Percentiles rank a stretch among this genome's conserved stretches.
These are phyloP conservation scores for Pseudomyrmex pallidus DNA, from an alignment of 1,140 invertebrate species.

Conservation along the genomic window DNA sequence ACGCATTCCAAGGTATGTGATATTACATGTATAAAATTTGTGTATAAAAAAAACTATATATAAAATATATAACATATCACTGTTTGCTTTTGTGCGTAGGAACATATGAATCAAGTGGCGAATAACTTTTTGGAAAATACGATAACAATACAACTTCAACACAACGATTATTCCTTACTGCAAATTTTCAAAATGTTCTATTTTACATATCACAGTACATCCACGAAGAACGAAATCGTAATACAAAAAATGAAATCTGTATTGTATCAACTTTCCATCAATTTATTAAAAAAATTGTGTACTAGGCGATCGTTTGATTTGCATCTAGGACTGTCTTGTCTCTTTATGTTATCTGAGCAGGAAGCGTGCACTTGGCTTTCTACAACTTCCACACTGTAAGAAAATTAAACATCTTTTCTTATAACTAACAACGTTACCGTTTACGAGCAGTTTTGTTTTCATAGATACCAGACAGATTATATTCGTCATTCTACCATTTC, in stretches of 20 bases:
- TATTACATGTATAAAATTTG: not conserved
- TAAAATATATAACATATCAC: not conserved
- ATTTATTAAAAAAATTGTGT: constrained; percentile 77
- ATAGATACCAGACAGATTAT: constrained; percentile 70
- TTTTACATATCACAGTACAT: constrained; percentile 50
- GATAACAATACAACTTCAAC: constrained; percentile 65
- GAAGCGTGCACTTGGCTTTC: constrained; percentile 70
- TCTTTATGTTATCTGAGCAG: constrained; percentile 72
- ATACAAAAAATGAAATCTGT: constrained; percentile 61
- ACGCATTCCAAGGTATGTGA: constrained; percentile 36
- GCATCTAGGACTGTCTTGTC: constrained; percentile 74
- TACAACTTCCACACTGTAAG: constrained; percentile 67
- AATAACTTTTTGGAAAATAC: constrained; percentile 53
- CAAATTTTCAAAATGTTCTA: constrained; percentile 74
- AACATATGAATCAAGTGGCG: constrained; percentile 35
- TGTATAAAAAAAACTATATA: not conserved
- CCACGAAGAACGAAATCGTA: constrained; percentile 6
- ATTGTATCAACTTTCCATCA: constrained; percentile 48
- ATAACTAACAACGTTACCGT: not conserved
- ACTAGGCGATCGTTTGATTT: constrained; percentile 74
- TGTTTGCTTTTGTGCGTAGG: constrained; percentile 25
- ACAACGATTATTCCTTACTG: constrained; percentile 74
- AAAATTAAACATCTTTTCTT: not conserved
- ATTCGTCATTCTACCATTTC: constrained; percentile 68
- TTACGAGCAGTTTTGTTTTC: constrained; percentile 18